A percentile compares a stretch with the other conserved stretches of the same genome.
Evolutionary conservation across 2,888 invertebrate species (phyloP).

Genomic region (Brachyptera putata): DNA sequence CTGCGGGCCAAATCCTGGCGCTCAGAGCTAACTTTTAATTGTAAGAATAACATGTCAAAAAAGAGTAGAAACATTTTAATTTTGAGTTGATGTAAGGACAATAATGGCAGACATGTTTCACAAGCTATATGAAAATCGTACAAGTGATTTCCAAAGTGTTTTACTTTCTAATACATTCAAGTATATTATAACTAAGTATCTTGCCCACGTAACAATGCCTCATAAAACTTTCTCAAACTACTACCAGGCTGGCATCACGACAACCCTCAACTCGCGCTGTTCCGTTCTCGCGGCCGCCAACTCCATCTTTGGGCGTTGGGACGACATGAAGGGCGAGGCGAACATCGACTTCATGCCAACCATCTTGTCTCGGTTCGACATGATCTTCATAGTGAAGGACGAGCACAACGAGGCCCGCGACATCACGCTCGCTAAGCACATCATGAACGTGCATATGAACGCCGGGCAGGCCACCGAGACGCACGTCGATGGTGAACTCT

Average conservation of each 20-base stretch:
- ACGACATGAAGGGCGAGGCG: constrained; percentile 94
- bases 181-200: too few species aligned
- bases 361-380: constrained; percentile 98
- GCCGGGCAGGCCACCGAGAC: constrained; percentile 56
- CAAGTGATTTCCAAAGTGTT: too few species aligned
- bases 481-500: constrained; percentile 71
- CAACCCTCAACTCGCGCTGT: constrained; percentile 96
- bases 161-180: too few species aligned
- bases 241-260: constrained; percentile 97
- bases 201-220: too few species aligned
- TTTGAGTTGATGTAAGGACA: too few species aligned
- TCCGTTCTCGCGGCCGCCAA: constrained; percentile 99
- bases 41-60: too few species aligned
- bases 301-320: constrained; percentile 98
- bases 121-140: too few species aligned
- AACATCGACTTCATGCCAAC: constrained; percentile 99
- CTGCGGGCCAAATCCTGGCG: too few species aligned
- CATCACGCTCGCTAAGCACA: constrained; percentile 91
- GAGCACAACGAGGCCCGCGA: constrained; percentile 86
- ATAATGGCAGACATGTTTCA: too few species aligned
- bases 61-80: too few species aligned
- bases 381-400: constrained; percentile 99
- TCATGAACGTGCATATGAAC: constrained; percentile 93
- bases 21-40: too few species aligned
- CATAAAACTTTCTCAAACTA: too few species aligned